Evolutionary conservation across 1,140 invertebrate species (phyloP).

Genomic region (Steinernema feltiae): DNA sequence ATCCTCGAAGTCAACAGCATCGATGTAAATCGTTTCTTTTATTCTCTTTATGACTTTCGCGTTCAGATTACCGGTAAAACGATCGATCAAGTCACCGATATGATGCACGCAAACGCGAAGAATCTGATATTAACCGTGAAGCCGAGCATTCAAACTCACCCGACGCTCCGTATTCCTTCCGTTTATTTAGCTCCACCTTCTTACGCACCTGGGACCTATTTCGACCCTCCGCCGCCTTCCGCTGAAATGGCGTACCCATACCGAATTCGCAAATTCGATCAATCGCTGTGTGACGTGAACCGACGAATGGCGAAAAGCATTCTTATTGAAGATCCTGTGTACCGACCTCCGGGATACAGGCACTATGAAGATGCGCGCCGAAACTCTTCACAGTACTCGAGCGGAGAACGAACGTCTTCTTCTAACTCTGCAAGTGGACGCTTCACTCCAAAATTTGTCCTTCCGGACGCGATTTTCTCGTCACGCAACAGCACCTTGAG

Average conservation of each 20-base stretch:
- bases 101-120: constrained; percentile 98
- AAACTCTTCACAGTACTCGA: not conserved
- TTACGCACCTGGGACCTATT: not conserved
- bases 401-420: not conserved
- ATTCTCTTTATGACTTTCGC: not conserved
- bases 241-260: not conserved
- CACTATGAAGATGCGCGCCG: not conserved
- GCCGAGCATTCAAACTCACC: not conserved
- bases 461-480: not conserved
- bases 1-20: constrained; percentile 77
- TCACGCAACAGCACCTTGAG: no score
- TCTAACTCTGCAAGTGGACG: not conserved
- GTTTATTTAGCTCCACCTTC: not conserved
- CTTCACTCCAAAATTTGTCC: not conserved
- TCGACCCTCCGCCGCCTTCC: not conserved
- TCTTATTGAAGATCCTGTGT: not conserved
- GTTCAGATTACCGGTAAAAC: constrained; percentile 69
- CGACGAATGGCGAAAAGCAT: not conserved
- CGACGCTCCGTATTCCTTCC: not conserved
- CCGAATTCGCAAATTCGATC: not conserved
- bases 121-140: constrained; percentile 84
- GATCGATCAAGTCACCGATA: constrained; percentile 95
- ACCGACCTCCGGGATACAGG: not conserved
- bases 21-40: constrained; percentile 22
- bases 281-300: not conserved